Percentiles rank a stretch among this genome's conserved stretches.
Evolutionary conservation across 2,113 vertebrate genomes (phyloP).

Genomic region (Campylorhamphus procurvoides): DNA sequence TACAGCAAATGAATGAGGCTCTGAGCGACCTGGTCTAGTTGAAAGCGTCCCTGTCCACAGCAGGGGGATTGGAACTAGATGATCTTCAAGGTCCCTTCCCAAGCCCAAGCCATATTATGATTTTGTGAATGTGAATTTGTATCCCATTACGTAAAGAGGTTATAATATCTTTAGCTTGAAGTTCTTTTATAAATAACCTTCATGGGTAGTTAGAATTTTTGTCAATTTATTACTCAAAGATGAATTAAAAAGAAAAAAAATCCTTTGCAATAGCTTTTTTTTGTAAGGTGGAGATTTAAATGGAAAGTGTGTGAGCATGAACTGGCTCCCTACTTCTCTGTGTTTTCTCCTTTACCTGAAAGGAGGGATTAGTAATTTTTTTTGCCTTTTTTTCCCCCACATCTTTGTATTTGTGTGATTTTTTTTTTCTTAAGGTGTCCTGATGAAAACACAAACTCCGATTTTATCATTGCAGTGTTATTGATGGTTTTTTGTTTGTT

Average conservation of each 20-base stretch:
- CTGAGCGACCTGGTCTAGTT: not conserved
- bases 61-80: not conserved
- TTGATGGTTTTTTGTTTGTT: not conserved
- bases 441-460: not conserved
- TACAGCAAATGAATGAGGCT: not conserved
- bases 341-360: not conserved
- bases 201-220: not conserved
- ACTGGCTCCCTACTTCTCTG: not conserved
- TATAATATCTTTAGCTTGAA: not conserved
- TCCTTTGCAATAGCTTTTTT: not conserved
- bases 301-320: not conserved
- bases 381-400: not conserved
- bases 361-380: not conserved
- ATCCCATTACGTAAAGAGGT: not conserved
- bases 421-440: not conserved
- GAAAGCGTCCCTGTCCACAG: not conserved
- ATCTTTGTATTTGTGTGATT: not conserved
- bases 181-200: not conserved
- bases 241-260: not conserved
- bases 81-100: not conserved
- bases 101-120: not conserved
- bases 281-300: not conserved
- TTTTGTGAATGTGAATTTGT: not conserved
- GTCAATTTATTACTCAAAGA: not conserved
- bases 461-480: not conserved